These are phyloP conservation scores for Neogale vison DNA, from an alignment of 2,113 vertebrate species.

Conservation along the genomic window DNA sequence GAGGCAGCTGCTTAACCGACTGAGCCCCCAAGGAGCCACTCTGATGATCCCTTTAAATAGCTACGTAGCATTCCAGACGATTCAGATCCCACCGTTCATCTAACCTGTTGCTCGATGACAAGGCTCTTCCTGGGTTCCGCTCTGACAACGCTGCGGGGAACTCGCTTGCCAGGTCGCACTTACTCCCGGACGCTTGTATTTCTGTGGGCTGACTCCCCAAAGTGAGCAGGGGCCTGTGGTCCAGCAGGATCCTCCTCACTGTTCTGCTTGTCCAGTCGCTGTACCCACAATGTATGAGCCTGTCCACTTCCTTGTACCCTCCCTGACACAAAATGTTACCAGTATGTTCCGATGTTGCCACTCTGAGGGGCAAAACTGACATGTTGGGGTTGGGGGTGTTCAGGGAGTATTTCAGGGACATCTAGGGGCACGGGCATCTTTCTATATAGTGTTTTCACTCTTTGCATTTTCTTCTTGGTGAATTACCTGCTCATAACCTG, in stretches of 20 bases:
- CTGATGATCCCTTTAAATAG: no score
- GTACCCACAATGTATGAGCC: rapidly evolving
- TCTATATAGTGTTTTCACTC: not conserved
- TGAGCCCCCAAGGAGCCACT: no score
- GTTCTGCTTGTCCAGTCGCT: not conserved
- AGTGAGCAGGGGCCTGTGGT: rapidly evolving
- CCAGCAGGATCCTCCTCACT: rapidly evolving
- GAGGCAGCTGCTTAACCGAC: no score
- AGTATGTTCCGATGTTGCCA: not conserved
- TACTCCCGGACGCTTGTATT: rapidly evolving
- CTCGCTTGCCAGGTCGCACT: not conserved
- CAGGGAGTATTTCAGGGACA: not conserved
- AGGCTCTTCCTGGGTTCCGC: not conserved
- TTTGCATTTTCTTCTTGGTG: not conserved
- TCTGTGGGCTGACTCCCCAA: not conserved
- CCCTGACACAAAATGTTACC: not conserved
- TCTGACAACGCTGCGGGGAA: no score
- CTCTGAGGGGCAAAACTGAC: not conserved
- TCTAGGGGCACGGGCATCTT: not conserved
- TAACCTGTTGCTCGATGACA: rapidly evolving
- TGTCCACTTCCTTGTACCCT: not conserved
- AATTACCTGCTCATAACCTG: no score
- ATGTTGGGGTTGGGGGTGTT: not conserved
- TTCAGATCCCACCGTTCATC: rapidly evolving
- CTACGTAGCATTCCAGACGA: not conserved